Conservation (phyloP, 1,140 invertebrate genomes). For the Drepana arcuata region DNA sequence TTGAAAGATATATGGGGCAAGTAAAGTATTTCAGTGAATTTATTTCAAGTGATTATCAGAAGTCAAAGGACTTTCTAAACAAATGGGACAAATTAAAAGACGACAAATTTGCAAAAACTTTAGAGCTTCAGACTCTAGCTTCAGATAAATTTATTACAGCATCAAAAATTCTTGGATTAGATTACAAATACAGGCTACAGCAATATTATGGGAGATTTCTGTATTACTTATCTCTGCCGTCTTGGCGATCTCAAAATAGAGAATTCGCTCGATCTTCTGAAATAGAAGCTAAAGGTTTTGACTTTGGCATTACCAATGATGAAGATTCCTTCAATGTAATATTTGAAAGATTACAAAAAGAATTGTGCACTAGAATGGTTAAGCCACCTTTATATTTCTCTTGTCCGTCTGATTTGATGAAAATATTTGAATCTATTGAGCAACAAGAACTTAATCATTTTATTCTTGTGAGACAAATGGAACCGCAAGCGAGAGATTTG, state of each 20-base stretch:
- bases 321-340: constrained; percentile 59
- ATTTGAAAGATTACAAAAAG: constrained; percentile 65
- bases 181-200: constrained; percentile 74
- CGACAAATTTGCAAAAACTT: constrained; percentile 48
- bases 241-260: constrained; percentile 66
- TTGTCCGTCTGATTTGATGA: constrained; percentile 68
- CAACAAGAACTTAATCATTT: constrained; percentile 63
- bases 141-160: constrained; percentile 59
- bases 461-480: constrained; percentile 31
- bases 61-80: constrained; percentile 69
- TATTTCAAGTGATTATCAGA: constrained; percentile 73
- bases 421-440: constrained; percentile 74
- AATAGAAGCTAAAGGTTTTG: constrained; percentile 56
- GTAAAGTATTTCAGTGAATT: constrained; percentile 73
- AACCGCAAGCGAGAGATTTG: constrained; percentile 26
- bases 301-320: constrained; percentile 36
- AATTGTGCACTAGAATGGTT: constrained; percentile 43
- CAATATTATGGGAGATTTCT: constrained; percentile 78
- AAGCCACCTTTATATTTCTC: constrained; percentile 72
- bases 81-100: constrained; percentile 59
- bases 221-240: constrained; percentile 74
- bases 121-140: constrained; percentile 55
- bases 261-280: constrained; percentile 53
- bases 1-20: constrained; percentile 63
- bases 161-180: constrained; percentile 72